A percentile compares a stretch with the other conserved stretches of the same genome.
Evolutionary conservation across 2,797 vertebrate genomes (phyloP).

Genomic region (Brachyalestes nurse): DNA sequence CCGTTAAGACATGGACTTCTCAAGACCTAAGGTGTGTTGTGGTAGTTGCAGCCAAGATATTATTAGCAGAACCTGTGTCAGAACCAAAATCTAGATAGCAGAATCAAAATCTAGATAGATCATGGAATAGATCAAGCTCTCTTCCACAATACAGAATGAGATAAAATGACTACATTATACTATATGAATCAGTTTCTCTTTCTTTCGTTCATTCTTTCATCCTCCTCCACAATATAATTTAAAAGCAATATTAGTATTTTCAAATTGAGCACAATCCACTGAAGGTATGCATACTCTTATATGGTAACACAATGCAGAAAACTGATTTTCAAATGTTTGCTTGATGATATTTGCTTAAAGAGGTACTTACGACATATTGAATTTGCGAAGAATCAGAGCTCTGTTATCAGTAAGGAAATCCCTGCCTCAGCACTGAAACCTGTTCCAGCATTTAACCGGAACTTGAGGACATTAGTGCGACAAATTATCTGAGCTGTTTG

Average conservation of each 20-base stretch:
- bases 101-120: too few relatives aligned
- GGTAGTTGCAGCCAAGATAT: too few relatives aligned
- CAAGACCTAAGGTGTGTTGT: too few relatives aligned
- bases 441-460: background rate
- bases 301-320: constrained; percentile 45
- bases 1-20: too few relatives aligned
- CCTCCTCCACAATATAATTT: constrained; percentile 52
- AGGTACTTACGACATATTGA: constrained; percentile 47
- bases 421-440: background rate
- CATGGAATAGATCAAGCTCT: constrained; percentile 8
- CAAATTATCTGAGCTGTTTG: background rate
- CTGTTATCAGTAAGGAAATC: constrained; percentile 4
- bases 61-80: too few relatives aligned
- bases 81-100: too few relatives aligned
- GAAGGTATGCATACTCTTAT: constrained; percentile 47
- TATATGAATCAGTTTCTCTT: constrained; percentile 41
- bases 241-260: constrained; percentile 54
- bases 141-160: constrained; percentile 47
- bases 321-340: constrained; percentile 44
- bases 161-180: constrained; percentile 44
- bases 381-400: constrained; percentile 40
- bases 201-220: background rate
- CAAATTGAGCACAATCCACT: constrained; percentile 58
- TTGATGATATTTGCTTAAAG: constrained; percentile 53
- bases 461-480: background rate